Evolutionary conservation across 2,888 invertebrate genomes (phyloP).

Genomic region (Deroplatys truncata): DNA sequence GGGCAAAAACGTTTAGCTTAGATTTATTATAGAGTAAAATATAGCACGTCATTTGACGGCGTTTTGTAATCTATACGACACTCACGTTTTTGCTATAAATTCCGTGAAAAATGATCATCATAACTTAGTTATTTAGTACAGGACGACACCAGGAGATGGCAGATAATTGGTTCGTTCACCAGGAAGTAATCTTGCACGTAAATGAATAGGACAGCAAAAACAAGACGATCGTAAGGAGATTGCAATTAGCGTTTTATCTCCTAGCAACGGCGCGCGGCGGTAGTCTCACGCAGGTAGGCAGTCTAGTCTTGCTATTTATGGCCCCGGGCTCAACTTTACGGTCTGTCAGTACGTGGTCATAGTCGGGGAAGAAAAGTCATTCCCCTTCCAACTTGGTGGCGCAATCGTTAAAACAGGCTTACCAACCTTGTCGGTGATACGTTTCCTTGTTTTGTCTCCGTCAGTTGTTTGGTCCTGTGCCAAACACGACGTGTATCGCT

Average conservation of each 20-base stretch:
- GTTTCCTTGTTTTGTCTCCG: no score
- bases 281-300: neutral
- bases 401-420: neutral
- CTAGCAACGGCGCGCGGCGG: no score
- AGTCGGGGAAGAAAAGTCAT: no score
- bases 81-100: no score
- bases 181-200: neutral
- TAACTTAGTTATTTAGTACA: no score
- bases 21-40: no score
- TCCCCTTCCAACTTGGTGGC: no score
- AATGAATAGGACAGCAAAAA: neutral
- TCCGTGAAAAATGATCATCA: no score
- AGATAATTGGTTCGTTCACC: neutral
- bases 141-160: no score
- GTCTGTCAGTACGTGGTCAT: neutral
- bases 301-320: neutral
- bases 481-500: neutral
- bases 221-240: neutral
- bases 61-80: no score
- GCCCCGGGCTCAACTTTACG: neutral
- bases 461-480: neutral
- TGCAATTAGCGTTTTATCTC: neutral
- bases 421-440: neutral
- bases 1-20: no score
- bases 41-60: no score